A percentile compares a stretch with the other conserved stretches of the same genome.
Evolutionary conservation across 2,113 vertebrate genomes (phyloP).

Genomic region (Tychaedon coryphoeus): DNA sequence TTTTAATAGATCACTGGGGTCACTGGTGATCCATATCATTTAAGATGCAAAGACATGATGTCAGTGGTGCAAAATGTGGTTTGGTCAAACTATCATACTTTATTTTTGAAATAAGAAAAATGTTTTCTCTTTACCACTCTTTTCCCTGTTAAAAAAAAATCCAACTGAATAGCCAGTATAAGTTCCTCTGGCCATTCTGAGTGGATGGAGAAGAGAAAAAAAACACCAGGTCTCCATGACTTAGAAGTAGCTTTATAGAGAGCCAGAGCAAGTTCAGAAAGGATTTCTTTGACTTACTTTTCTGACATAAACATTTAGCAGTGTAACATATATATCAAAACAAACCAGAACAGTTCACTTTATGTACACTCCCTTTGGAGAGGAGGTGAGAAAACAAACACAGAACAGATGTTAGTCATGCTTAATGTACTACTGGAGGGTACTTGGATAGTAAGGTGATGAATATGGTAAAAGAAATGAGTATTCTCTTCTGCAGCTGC

Average conservation of each 20-base stretch:
- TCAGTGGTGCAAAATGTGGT: conserved; percentile 21
- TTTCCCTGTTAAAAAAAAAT: neutral
- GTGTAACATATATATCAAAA: conserved; percentile 58
- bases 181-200: neutral
- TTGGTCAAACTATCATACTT: neutral
- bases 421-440: conserved; percentile 48
- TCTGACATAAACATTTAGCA: conserved; percentile 47
- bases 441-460: neutral
- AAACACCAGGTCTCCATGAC: neutral
- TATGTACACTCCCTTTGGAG: conserved; percentile 44
- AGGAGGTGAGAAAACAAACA: conserved; percentile 65
- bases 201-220: neutral
- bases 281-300: conserved; percentile 17
- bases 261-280: conserved; percentile 15
- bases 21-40: neutral
- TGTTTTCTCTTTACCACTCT: neutral
- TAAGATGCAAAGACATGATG: conserved; percentile 47
- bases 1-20: conserved; percentile 9
- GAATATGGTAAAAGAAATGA: conserved; percentile 30
- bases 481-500: neutral
- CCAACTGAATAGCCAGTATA: neutral
- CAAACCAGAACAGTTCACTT: conserved; percentile 55
- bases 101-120: neutral
- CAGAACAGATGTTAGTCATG: conserved; percentile 59
- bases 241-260: neutral